Evolutionary conservation across 2,888 invertebrate species (phyloP), one percentile per base, ranked within the genome.

Genomic region (Lycophotia porphyrea): DNA sequence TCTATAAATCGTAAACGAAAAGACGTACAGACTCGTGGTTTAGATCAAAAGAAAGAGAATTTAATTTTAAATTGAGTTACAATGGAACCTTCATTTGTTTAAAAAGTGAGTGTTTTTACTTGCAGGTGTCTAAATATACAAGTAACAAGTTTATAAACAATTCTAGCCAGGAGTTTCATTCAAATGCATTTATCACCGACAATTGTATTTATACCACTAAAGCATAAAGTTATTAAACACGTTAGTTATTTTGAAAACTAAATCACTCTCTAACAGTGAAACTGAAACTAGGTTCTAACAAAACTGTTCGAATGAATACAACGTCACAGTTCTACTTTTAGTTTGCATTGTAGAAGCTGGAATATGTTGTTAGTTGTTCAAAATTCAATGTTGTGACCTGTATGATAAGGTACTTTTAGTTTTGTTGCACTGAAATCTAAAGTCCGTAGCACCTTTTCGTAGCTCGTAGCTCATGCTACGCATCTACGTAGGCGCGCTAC

Each of bases 201-300:
- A 36, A 24, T 27, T n/a, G 8, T 8, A 65, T 39, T 60, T 49
- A 61, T 44, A 27, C 18, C 36, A 61, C 71, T 68, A 68, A 64
- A 78, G 42, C 42, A 1, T 58, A 70, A 73, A 78, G 64, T 61
- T n/a, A n/a, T n/a, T n/a, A n/a, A n/a, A 64, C 21, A 75, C n/a
- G n/a, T n/a, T n/a, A n/a, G n/a, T n/a, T n/a, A n/a, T n/a, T 82
- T 71, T 75, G 52, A 47, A 69, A 71, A 78, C 76, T 68, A 78
- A 75, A 74, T 81, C 80, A 84, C 72, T 79, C 58, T 47, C 60
- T 71, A 58, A 39, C 31, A 42, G 11, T 70, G 58, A 68, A 85
- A 75, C 75, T 74, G 39, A 71, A 86, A 85, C 82, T 72, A 74
- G 80, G 76, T 84, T 85, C 82, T 76, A 84, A 24, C 63, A 71